phyloP scores from a whole-genome alignment of 1,140 invertebrate genomes.

The Cydia strobilella region DNA sequence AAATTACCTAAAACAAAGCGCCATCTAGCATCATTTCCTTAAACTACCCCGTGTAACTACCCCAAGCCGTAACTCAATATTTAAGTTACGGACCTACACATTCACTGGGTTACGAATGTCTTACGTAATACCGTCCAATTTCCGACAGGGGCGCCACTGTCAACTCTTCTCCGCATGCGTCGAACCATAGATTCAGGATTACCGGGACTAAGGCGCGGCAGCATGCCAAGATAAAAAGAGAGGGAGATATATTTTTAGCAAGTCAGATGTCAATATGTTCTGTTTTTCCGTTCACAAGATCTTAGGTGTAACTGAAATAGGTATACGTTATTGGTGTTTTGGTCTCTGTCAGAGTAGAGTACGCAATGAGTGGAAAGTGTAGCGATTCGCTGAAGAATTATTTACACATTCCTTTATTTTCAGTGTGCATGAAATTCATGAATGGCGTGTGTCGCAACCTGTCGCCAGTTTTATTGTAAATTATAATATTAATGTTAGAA shows the following conservation, averaged over 20 bases:
- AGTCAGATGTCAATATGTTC: not conserved
- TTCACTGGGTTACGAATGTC: constrained; percentile 13
- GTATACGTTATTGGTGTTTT: not conserved
- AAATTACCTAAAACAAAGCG: not conserved
- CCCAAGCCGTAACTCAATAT: not conserved
- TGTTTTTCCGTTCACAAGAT: not conserved
- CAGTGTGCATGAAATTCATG: constrained; percentile 68
- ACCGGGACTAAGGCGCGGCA: not conserved
- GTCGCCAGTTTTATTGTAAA: constrained; percentile 61
- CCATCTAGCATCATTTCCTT: constrained; percentile 10
- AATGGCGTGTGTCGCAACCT: constrained; percentile 70
- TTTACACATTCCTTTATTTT: constrained; percentile 52
- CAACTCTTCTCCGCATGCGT: constrained; percentile 65
- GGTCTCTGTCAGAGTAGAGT: not conserved
- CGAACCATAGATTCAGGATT: constrained; percentile 37
- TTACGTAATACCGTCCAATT: constrained; percentile 5
- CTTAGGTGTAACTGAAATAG: not conserved
- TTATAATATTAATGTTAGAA: constrained; percentile 70
- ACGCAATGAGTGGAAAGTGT: not conserved
- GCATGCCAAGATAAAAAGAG: not conserved
- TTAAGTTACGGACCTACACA: constrained; percentile 1
- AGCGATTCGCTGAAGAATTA: not conserved
- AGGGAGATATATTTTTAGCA: not conserved
- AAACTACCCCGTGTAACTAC: not conserved
- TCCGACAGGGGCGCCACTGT: constrained; percentile 49